Base-by-base conservation (phyloP, 1,140 invertebrate species). In the Euborellia annulipes region DNA sequence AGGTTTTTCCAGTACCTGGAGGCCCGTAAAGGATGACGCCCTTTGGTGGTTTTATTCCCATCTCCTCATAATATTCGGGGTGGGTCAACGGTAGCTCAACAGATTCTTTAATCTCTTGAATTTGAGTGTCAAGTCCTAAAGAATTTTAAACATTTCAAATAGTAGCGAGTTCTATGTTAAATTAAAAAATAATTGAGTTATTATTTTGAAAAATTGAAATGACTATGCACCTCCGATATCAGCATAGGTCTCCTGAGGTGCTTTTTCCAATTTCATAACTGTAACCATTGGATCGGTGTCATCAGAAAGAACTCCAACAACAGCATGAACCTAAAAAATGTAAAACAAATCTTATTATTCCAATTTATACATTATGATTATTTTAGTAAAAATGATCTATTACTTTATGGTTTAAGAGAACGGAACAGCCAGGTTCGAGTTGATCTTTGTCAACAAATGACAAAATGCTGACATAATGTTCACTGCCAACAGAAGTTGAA, bases 221-320 rank as follows among this genome's bases (percentile, higher is more conserved):
- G n/a, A n/a, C n/a, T n/a, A n/a, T n/a, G n/a, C n/a, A 68, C 71
- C 95, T 60, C 96, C 96, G 65, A 99, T 98, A 68, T 99, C 96
- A 14, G 95, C 95, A 64, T 99, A 99, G 0, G 96, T 99, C 69
- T 99, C 96, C 66, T 98, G 92, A 9, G 96, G 96, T 18, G 96
- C 96, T 62, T 99, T 99, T 59, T 99, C 96, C 30, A 99, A 62
- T 65, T 99, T 99, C 96, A 99, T 99, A 0, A 99, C 96, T 22
- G 93, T 98, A 1, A 99, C 96, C 95, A 99, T 98, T 13, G 96
- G 96, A 71, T 99, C 96, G n/a, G 93, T 97, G 60, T 99, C 96
- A 71, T 99, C 96, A 30, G 88, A 86, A 19, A 99, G 64, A 0
- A 99, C 95, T 51, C 96, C 96, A 36, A 99, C 93, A 32, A 99